Percentiles rank a stretch among this genome's conserved stretches.
Evolutionary conservation across 2,113 vertebrate species (phyloP).

Genomic region (Zapornia atra): DNA sequence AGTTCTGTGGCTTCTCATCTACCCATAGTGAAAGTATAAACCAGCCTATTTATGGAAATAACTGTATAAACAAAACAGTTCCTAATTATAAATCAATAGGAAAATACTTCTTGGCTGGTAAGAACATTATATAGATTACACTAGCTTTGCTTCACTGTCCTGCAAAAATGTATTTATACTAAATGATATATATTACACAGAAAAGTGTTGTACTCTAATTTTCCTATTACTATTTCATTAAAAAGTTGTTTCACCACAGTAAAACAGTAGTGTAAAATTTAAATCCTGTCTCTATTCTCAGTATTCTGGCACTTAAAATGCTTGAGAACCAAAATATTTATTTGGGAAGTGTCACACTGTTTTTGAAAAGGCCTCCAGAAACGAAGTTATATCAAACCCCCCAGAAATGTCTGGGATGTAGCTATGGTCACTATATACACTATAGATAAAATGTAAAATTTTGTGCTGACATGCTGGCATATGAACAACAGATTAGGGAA

Average conservation of each 20-base stretch:
- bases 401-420: background rate
- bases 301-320: background rate
- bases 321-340: background rate
- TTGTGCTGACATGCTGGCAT: background rate
- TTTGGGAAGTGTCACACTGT: background rate
- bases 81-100: background rate
- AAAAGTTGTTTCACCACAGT: background rate
- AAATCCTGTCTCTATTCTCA: background rate
- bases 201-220: background rate
- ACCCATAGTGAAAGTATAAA: background rate
- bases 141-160: background rate
- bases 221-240: background rate
- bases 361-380: background rate
- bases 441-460: background rate
- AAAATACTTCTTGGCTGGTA: background rate
- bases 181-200: background rate
- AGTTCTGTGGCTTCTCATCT: background rate
- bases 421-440: background rate
- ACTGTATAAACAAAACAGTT: background rate
- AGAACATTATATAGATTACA: background rate
- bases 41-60: background rate
- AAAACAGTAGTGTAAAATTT: background rate
- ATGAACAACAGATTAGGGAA: background rate
- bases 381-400: background rate
- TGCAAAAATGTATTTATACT: background rate